Base-by-base conservation (phyloP, 2,888 invertebrate species). In the Xestia rhomboidea region DNA sequence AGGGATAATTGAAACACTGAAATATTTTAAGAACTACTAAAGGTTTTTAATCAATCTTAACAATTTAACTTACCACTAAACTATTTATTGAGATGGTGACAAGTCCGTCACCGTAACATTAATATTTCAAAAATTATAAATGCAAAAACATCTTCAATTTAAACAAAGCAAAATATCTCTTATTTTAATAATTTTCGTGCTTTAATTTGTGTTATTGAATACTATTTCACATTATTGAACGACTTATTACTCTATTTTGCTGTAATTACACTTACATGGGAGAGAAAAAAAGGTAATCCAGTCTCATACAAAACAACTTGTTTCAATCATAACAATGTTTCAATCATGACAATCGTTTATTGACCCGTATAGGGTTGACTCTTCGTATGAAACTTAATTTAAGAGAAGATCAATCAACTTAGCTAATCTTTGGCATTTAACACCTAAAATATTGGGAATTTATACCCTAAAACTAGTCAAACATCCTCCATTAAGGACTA, bases 261-360 rank as follows among this genome's bases (percentile, higher is more conserved):
- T 41, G 41, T 64, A 64, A 18, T 41, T 15, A 41, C 64, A n/a
- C 64, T 41, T 63, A 4, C n/a, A n/a, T n/a, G 41, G 41, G n/a
- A n/a, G 41, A 64, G 41, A 64, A 64, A n/a, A 64, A n/a, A 63
- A 63, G 63, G 38, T 63, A 63, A 63, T 63, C 13, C 15, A 63
- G 38, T 63, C 63, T 63, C 46, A 46, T 46, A 46, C 15, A 46
- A 46, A 46, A 46, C 44, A 2, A 15, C 44, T 44, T 44, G 44
- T 38, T 38, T 64, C 41, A 64, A 41, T 62, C 60, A 62, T 30
- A 30, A 34, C 34, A 34, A 34, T 34, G 1, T 34, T 34, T 34
- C 34, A 34, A 34, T 34, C 34, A 34, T 34, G 34, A 30, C 60
- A 62, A 62, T 62, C 21, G 6, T 15, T 15, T 15, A 44, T 44